These are phyloP conservation scores for Emys orbicularis DNA, from an alignment of 2,797 vertebrate species.

Conservation along the genomic window DNA sequence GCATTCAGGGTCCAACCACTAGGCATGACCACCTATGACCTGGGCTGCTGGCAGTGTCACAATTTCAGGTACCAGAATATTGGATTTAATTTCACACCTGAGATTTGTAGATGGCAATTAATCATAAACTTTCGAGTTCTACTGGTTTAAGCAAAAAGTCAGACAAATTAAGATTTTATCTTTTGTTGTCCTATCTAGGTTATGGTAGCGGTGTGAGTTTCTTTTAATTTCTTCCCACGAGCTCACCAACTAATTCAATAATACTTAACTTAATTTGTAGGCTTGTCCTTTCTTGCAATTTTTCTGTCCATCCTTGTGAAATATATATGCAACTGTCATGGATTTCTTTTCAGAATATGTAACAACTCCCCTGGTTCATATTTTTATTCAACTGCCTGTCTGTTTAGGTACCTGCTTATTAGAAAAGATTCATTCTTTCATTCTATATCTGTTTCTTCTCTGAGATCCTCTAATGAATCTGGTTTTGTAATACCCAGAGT, in stretches of 20 bases:
- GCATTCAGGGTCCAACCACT: background rate
- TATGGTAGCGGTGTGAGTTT: fast-evolving
- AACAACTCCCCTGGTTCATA: slow-evolving; percentile 21
- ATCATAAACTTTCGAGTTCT: background rate
- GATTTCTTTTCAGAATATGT: slow-evolving; percentile 10
- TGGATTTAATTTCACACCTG: background rate
- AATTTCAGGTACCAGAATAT: background rate
- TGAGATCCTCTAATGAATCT: slow-evolving; percentile 26
- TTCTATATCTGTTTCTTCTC: slow-evolving; percentile 38
- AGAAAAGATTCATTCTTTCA: slow-evolving; percentile 18
- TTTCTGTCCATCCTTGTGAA: background rate
- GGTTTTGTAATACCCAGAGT: slow-evolving; percentile 30
- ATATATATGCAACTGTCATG: background rate
- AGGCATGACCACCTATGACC: background rate
- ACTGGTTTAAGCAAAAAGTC: background rate
- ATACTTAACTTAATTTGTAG: slow-evolving; percentile 14
- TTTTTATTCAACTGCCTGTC: slow-evolving; percentile 39
- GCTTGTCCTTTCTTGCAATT: slow-evolving; percentile 7
- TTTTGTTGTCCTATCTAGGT: background rate
- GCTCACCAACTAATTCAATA: slow-evolving; percentile 23
- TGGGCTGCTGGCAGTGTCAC: background rate
- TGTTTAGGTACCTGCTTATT: slow-evolving; percentile 7
- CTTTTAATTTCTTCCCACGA: background rate
- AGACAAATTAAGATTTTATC: background rate
- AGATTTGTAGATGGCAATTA: background rate